phyloP scores from a whole-genome alignment of 2,797 vertebrate species.

The Rhinatrema bivittatum region DNA sequence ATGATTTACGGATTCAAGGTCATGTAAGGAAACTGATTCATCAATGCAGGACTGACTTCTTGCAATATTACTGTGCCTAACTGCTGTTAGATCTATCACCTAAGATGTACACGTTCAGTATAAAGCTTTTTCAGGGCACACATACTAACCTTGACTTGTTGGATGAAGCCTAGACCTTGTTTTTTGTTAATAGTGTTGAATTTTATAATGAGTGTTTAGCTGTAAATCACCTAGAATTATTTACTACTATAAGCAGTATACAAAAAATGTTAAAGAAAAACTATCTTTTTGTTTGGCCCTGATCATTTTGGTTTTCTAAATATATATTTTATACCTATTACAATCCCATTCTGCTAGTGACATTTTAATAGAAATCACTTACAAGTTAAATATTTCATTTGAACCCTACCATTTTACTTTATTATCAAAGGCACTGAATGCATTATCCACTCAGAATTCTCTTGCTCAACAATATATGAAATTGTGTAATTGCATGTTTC shows the following conservation, averaged over 20 bases:
- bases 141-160: slow-evolving; percentile 32
- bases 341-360: background rate
- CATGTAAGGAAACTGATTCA: slow-evolving; percentile 35
- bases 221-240: too few relatives aligned
- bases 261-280: too few relatives aligned
- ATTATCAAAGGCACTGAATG: too few relatives aligned
- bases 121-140: background rate
- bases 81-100: background rate
- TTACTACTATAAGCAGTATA: too few relatives aligned
- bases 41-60: slow-evolving; percentile 17
- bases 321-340: background rate
- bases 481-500: too few relatives aligned
- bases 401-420: too few relatives aligned
- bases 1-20: slow-evolving; percentile 27
- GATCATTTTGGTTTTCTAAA: background rate
- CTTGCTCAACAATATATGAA: too few relatives aligned
- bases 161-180: too few relatives aligned
- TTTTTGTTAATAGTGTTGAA: too few relatives aligned
- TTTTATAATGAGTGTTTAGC: too few relatives aligned
- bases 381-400: too few relatives aligned
- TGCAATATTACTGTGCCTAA: background rate
- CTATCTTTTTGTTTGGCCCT: background rate
- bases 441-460: too few relatives aligned
- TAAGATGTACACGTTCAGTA: background rate
- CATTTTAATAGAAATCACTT: slow-evolving; percentile 4